A percentile compares a stretch with the other conserved stretches of the same genome.
These are phyloP conservation scores for Phasia obesa DNA, from an alignment of 2,888 invertebrate genomes.

Conservation along the genomic window DNA sequence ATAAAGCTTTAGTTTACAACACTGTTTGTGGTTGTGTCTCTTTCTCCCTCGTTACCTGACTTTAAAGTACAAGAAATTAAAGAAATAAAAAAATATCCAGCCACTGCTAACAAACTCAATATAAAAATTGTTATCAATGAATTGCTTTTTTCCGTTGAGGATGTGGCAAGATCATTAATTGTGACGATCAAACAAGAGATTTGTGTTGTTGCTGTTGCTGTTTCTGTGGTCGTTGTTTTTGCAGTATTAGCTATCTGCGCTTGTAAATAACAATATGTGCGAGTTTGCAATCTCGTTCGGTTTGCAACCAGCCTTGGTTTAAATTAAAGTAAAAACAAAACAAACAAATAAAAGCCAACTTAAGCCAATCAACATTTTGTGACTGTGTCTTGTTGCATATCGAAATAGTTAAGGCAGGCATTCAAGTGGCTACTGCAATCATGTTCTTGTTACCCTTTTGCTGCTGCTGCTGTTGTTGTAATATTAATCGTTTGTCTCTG, in stretches of 20 bases:
- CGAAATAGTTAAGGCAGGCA: constrained; percentile 37
- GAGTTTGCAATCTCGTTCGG: constrained; percentile 38
- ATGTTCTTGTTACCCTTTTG: constrained; percentile 47
- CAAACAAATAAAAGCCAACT: constrained; percentile 44
- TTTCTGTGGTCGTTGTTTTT: constrained; percentile 26
- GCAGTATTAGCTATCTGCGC: constrained; percentile 7
- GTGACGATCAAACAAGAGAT: constrained; percentile 79
- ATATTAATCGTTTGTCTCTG: constrained; percentile 44
- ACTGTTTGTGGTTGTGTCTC: neutral
- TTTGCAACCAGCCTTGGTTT: constrained; percentile 61
- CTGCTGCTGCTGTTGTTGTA: constrained; percentile 29
- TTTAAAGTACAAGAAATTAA: constrained; percentile 26
- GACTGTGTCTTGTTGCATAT: constrained; percentile 34
- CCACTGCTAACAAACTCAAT: constrained; percentile 13
- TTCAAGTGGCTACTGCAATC: constrained; percentile 48
- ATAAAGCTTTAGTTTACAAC: no score
- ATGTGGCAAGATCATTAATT: constrained; percentile 80
- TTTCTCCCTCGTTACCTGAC: neutral
- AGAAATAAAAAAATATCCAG: neutral
- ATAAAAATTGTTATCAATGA: constrained; percentile 68
- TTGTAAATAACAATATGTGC: neutral
- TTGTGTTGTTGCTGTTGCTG: constrained; percentile 46
- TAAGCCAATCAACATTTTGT: constrained; percentile 61
- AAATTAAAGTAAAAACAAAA: constrained; percentile 61
- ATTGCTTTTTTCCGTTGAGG: constrained; percentile 73